Conservation (phyloP, 2,888 invertebrate species). For the Alloscopus bannaensis region DNA sequence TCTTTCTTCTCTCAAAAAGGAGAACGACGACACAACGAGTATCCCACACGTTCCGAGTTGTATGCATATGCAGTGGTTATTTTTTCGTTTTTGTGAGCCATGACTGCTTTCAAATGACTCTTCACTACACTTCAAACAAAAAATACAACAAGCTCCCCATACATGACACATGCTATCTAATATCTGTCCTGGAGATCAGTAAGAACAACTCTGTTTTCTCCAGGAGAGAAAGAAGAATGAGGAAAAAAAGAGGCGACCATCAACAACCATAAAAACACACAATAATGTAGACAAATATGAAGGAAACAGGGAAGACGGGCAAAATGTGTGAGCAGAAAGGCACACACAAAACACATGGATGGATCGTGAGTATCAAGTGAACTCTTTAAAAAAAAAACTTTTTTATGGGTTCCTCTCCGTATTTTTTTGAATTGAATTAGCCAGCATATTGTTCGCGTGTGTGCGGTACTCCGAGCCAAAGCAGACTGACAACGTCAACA, state of each 20-base stretch:
- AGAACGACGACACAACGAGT: no score
- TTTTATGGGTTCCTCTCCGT: constrained; percentile 26
- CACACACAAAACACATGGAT: constrained; percentile 9
- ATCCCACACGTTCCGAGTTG: no score
- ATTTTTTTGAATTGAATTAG: constrained; percentile 41
- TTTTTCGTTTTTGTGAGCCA: constrained; percentile 20
- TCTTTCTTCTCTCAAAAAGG: constrained; percentile 39
- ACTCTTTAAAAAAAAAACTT: constrained; percentile 24
- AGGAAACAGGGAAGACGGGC: constrained; percentile 25
- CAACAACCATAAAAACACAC: constrained; percentile 49
- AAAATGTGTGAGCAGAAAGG: constrained; percentile 20
- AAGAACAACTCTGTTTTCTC: constrained; percentile 6
- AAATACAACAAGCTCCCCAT: not conserved
- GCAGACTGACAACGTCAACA: no score
- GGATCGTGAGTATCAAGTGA: not conserved
- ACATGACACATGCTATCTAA: constrained; percentile 16
- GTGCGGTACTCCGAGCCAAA: no score
- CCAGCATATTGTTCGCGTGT: constrained; percentile 28
- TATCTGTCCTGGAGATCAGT: no score
- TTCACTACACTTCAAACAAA: not conserved
- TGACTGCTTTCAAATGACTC: constrained; percentile 30
- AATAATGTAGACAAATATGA: constrained; percentile 34
- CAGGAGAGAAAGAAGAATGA: constrained; percentile 11
- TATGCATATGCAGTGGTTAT: no score
- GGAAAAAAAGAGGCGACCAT: constrained; percentile 39